These are phyloP conservation scores for Anabas testudineus DNA, from an alignment of 2,797 vertebrate species.

Conservation along the genomic window DNA sequence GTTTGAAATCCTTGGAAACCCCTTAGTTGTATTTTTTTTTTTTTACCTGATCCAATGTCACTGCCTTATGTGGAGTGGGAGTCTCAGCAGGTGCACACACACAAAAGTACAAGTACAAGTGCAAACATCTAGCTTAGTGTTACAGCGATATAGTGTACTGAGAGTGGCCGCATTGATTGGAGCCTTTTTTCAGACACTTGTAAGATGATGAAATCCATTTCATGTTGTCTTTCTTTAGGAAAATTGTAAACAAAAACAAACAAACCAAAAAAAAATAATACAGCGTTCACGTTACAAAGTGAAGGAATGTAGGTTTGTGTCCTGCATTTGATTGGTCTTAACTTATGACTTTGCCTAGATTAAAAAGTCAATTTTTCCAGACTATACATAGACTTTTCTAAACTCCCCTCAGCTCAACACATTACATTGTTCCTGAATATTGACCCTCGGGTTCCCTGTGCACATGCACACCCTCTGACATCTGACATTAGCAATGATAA, in stretches of 20 bases:
- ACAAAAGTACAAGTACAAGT: background rate
- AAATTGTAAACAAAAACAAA: background rate
- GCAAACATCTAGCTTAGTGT: background rate
- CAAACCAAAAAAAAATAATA: too few relatives aligned
- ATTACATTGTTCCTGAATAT: slow-evolving; percentile 28
- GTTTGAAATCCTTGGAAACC: slow-evolving; percentile 50
- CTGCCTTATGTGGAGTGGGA: slow-evolving; percentile 13
- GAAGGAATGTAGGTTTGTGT: background rate
- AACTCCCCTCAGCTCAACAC: slow-evolving; percentile 8
- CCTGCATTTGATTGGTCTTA: background rate
- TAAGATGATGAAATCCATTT: slow-evolving; percentile 3
- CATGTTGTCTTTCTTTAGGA: background rate
- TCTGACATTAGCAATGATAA: slow-evolving; percentile 61
- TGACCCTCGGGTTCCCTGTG: slow-evolving; percentile 17
- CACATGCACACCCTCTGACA: slow-evolving; percentile 36
- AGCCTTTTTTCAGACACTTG: slow-evolving; percentile 1
- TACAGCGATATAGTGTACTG: background rate
- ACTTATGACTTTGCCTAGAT: background rate
- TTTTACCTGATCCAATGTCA: slow-evolving; percentile 20
- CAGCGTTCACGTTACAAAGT: background rate
- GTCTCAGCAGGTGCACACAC: slow-evolving; percentile 19
- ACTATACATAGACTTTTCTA: slow-evolving; percentile 3
- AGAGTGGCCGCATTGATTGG: background rate
- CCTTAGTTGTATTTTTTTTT: slow-evolving; percentile 9
- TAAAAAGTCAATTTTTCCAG: background rate